phyloP scores from a whole-genome alignment of 2,113 vertebrate genomes.

The Galeopterus variegatus region DNA sequence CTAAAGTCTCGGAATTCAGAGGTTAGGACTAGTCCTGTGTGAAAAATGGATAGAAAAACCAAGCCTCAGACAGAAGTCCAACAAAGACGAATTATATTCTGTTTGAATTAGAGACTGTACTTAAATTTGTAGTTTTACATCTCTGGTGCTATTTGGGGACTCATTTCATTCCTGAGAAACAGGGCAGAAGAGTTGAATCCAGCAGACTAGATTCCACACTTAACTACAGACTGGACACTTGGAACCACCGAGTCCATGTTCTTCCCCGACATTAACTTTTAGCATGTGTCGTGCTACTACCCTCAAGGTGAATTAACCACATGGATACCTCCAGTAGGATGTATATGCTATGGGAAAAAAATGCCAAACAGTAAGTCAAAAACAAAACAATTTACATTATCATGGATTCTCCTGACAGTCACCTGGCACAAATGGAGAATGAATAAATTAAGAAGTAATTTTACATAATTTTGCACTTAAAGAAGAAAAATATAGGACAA shows the following conservation, averaged over 20 bases:
- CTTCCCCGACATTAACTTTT: not conserved
- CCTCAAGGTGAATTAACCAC: not conserved
- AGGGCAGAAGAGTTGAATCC: not conserved
- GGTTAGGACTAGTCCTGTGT: not conserved
- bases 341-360: not conserved
- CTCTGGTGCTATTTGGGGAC: rapidly evolving
- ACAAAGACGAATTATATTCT: not conserved
- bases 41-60: not conserved
- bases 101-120: not conserved
- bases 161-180: not conserved
- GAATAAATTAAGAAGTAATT: not conserved
- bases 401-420: not conserved
- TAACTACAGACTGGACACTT: not conserved
- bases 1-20: not conserved
- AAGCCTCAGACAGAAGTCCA: not conserved
- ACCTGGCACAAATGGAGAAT: not conserved
- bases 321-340: not conserved
- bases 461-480: not conserved
- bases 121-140: not conserved
- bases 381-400: not conserved
- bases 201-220: not conserved
- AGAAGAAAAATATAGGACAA: not conserved
- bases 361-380: not conserved
- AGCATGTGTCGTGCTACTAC: not conserved
- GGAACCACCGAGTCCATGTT: not conserved